A percentile compares a stretch with the other conserved stretches of the same genome.
Evolutionary conservation across 2,113 vertebrate genomes (phyloP).

Genomic region (Mus musculus): DNA sequence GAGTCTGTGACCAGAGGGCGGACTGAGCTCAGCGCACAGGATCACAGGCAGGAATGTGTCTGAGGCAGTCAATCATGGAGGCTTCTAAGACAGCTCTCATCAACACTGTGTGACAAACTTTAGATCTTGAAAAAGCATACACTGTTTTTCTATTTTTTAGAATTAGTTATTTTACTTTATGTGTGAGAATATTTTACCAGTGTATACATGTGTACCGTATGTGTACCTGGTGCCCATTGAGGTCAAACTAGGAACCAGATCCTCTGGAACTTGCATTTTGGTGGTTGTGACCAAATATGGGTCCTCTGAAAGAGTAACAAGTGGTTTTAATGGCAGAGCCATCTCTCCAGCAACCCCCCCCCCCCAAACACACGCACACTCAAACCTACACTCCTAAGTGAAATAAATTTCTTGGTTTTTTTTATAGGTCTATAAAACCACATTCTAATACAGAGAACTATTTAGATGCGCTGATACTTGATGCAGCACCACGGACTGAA

Average conservation of each 20-base stretch:
- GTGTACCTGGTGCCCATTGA: neutral
- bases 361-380: neutral
- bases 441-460: slow-evolving; percentile 88
- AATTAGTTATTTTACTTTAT: neutral
- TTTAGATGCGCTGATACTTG: slow-evolving; percentile 89
- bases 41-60: neutral
- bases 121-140: neutral
- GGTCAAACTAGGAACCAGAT: neutral
- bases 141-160: neutral
- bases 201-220: neutral
- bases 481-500: slow-evolving; percentile 92
- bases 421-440: slow-evolving; percentile 89
- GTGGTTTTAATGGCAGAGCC: neutral
- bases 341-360: neutral
- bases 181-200: neutral
- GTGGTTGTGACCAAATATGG: neutral
- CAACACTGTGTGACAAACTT: neutral
- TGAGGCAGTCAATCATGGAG: neutral
- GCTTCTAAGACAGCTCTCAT: neutral
- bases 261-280: neutral
- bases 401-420: slow-evolving; percentile 89
- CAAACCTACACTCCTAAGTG: neutral
- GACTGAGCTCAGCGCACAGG: neutral
- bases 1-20: neutral
- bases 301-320: neutral